Conservation (phyloP, 2,888 invertebrate genomes). For the Sphecodes monilicornis region DNA sequence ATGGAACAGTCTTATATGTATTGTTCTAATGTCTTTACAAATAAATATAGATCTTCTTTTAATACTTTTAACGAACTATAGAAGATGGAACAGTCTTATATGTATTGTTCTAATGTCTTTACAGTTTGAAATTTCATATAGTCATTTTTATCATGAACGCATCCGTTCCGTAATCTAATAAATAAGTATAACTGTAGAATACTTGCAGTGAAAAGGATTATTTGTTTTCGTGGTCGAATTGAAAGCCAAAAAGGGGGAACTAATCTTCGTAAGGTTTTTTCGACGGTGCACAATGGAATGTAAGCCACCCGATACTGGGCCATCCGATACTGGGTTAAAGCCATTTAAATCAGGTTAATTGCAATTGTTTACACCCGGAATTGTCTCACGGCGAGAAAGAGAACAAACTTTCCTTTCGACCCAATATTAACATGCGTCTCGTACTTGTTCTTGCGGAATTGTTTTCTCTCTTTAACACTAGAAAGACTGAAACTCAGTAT, state of each 20-base stretch:
- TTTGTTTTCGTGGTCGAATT: neutral
- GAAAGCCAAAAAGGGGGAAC: neutral
- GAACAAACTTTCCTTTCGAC: neutral
- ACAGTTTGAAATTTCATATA: too few relatives aligned
- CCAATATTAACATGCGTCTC: neutral
- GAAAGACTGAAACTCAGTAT: too few relatives aligned
- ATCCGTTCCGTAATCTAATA: too few relatives aligned
- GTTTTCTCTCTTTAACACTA: too few relatives aligned
- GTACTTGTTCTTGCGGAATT: neutral
- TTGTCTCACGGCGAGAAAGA: neutral
- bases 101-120: too few relatives aligned
- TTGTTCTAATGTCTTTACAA: too few relatives aligned
- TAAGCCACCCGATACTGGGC: neutral
- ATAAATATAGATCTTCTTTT: too few relatives aligned
- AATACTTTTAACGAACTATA: too few relatives aligned
- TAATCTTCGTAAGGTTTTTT: neutral
- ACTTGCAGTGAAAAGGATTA: neutral
- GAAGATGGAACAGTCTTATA: too few relatives aligned
- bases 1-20: too few relatives aligned
- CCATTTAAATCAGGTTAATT: slow-evolving; percentile 1
- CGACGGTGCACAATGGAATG: neutral
- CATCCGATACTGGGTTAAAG: neutral
- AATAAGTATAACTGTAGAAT: neutral
- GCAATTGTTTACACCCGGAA: neutral
- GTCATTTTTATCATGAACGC: too few relatives aligned